phyloP scores from a whole-genome alignment of 2,888 invertebrate genomes.

The Amphipoea lucens region DNA sequence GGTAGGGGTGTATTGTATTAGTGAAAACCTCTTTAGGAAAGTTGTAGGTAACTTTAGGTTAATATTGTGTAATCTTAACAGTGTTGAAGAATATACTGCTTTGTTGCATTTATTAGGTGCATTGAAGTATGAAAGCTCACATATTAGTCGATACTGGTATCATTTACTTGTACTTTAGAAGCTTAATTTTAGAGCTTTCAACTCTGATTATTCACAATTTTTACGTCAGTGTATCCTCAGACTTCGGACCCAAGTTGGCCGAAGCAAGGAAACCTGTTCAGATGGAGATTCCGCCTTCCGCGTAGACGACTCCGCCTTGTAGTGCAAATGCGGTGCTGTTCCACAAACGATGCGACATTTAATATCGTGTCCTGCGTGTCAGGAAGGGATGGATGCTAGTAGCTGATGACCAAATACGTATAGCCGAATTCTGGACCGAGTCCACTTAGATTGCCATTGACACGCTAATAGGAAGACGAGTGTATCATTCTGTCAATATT shows the following conservation, averaged over 20 bases:
- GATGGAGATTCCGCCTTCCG: too few relatives aligned
- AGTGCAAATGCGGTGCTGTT: too few relatives aligned
- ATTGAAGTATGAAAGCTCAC: background rate
- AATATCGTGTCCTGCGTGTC: too few relatives aligned
- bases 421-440: too few relatives aligned
- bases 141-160: background rate
- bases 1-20: background rate
- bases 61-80: conserved; percentile 11
- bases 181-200: background rate
- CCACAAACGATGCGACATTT: too few relatives aligned
- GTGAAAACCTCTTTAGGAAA: conserved; percentile 1
- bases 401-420: too few relatives aligned
- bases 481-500: background rate
- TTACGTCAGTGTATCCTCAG: background rate
- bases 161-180: background rate
- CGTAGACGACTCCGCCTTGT: too few relatives aligned
- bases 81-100: background rate
- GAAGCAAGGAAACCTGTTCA: background rate
- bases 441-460: too few relatives aligned
- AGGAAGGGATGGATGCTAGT: too few relatives aligned
- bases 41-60: conserved; percentile 4
- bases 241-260: too few relatives aligned
- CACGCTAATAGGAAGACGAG: too few relatives aligned
- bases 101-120: background rate
- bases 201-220: background rate